Base-by-base conservation (phyloP, 2,888 invertebrate species). In the Phlogophora meticulosa region DNA sequence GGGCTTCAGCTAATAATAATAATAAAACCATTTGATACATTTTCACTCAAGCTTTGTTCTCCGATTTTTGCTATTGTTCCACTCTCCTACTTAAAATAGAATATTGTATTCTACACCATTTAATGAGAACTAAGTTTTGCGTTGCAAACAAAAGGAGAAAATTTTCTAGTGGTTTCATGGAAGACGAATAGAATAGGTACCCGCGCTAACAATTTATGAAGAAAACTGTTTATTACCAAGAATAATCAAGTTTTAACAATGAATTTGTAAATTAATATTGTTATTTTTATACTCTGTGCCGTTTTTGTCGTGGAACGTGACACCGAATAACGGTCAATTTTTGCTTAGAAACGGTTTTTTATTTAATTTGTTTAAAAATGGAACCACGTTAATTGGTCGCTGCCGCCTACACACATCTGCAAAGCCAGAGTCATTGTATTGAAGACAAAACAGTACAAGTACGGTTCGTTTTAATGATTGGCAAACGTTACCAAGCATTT, bases 211-310 rank as follows among this genome's bases (percentile, higher is more conserved):
- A 36, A 53, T 48, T 57, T 38, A 22, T 43, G 15, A 57, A 43
- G 43, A 40, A 48, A 66, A 49, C 42, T 28, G 4, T 55, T 70
- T n/a, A 34, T 73, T 40, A 34, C 4, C 17, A 24, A 42, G 45
- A 66, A 56, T 28, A 56, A 66, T 56, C 3, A 48, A 53, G 34
- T 48, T 40, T 22, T 22, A 40, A 43, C 28, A 56, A 66, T 22
- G 5, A 4, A 0, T 51, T 65, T 74, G 20, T 51, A 56, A 72
- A n/a, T 63, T 48, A 36, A 40, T 46, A 66, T 72, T 66, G n/a
- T 48, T 17, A 40, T 60, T 51, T 3, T 43, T 42, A n/a, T 28
- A 20, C 28, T 36, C 2, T 15, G 28, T 4, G 9, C 5, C 22
- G 28, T 49, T 49, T 36, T 32, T 42, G 22, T 22, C 32, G 28